Conservation (phyloP, 2,888 invertebrate genomes). For the Syritta pipiens region DNA sequence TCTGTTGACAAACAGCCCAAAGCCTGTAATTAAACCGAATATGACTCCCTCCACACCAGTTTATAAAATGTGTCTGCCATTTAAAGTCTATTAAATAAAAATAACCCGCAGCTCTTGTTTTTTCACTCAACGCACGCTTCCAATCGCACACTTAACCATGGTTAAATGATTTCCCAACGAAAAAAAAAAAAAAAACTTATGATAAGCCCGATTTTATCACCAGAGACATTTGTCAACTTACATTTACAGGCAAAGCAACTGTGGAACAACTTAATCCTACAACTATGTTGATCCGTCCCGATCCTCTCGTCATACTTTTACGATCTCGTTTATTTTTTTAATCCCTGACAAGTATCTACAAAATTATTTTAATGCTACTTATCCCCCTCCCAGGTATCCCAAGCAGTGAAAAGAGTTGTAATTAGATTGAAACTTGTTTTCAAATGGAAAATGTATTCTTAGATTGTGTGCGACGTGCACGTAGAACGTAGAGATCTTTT, state of each 20-base stretch:
- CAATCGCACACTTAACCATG: neutral
- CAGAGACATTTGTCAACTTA: conserved; percentile 26
- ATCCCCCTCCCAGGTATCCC: neutral
- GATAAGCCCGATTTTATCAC: conserved; percentile 22
- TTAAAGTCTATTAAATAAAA: conserved; percentile 24
- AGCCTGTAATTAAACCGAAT: too few species aligned
- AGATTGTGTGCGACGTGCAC: conserved; percentile 26
- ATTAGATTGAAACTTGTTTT: conserved; percentile 32
- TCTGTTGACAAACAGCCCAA: too few species aligned
- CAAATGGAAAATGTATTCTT: neutral
- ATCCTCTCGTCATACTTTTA: conserved; percentile 2
- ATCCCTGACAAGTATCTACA: conserved; percentile 48
- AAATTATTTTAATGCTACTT: conserved; percentile 49
- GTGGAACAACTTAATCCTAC: conserved; percentile 34
- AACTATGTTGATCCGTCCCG: conserved; percentile 42
- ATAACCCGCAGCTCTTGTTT: too few species aligned
- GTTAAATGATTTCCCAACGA: neutral
- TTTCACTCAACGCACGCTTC: conserved; percentile 18
- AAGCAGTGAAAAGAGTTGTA: conserved; percentile 52
- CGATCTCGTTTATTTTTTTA: conserved; percentile 22
- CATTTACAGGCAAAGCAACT: conserved; percentile 8
- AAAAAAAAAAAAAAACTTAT: neutral
- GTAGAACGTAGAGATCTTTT: conserved; percentile 41
- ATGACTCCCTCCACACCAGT: conserved; percentile 10
- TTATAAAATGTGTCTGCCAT: conserved; percentile 11